Percentiles rank a stretch among this genome's conserved stretches.
Evolutionary conservation across 2,888 invertebrate genomes (phyloP).

Genomic region (Drosophila suboccidentalis): DNA sequence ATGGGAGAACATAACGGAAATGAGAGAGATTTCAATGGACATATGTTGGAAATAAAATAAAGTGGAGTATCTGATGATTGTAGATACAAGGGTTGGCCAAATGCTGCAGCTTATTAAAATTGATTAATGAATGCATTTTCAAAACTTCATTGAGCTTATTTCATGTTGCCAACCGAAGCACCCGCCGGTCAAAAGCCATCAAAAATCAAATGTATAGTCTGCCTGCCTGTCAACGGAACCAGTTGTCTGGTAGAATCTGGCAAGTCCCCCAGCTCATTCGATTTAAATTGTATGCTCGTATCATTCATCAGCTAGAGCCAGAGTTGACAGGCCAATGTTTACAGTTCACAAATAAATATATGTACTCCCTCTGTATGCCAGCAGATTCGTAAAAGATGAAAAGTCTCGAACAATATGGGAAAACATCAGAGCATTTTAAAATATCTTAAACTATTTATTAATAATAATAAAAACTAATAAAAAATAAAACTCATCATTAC

Average conservation of each 20-base stretch:
- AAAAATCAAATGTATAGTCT: constrained; percentile 18
- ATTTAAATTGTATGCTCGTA: constrained; percentile 11
- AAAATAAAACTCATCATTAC: neutral
- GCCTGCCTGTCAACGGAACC: constrained; percentile 18
- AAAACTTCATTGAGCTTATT: constrained; percentile 6
- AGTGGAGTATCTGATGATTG: neutral
- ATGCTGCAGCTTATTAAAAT: neutral
- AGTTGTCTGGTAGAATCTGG: neutral
- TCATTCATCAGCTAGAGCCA: constrained; percentile 37
- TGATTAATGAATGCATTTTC: constrained; percentile 23
- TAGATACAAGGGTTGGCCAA: neutral
- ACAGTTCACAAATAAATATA: constrained; percentile 20
- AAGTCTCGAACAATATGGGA: constrained; percentile 3
- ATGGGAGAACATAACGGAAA: constrained; percentile 28
- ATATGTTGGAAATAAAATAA: constrained; percentile 23
- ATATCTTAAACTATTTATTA: neutral
- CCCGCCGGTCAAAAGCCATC: constrained; percentile 11
- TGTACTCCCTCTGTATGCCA: neutral
- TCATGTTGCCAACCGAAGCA: neutral
- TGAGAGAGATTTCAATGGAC: constrained; percentile 29
- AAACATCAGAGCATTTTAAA: neutral
- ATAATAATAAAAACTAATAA: neutral
- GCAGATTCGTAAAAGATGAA: constrained; percentile 2
- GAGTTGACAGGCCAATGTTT: constrained; percentile 35
- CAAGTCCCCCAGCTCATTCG: constrained; percentile 9